Evolutionary conservation across 2,113 vertebrate genomes (phyloP), one percentile per base, ranked within the genome.

Genomic region (Corydoras sp.): DNA sequence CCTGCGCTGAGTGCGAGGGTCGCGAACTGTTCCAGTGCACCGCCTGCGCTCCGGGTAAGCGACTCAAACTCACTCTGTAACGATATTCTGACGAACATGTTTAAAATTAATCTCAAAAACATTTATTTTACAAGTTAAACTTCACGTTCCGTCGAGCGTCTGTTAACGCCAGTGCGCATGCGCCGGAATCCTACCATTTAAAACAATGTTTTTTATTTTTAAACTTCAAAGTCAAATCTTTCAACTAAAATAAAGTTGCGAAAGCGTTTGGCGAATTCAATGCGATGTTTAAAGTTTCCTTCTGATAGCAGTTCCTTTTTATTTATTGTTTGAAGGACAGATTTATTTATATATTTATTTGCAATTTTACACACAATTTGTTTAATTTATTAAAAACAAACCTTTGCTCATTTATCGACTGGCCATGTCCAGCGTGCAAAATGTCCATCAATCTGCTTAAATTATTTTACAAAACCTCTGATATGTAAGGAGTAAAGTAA

Each of bases 11-110:
- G 82, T 87, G 89, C 79, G 68, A 43, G 48, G 87, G 88, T 1
- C 87, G 87, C 14, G 88, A 91, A 80, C 83, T 88, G 14, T 89
- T 86, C 74, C 79, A 92, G 62, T 88, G 88, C 75, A 89, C 81
- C 11, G 84, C 80, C 81, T 91, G 89, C 76, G 89, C 84, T 82
- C 81, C 87, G 71, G 82, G 87, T 89, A 81, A 88, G 89, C 70
- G 10, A 43, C 9, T 7, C 10, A 3, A 1, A 58, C 2, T 0
- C 10, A 30, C 15, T 49, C 55, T 31, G 2, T 29, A 50, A 1
- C 3, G 2, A 56, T 56, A 4, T 56, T 56, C 54, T 0, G n/a
- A 56, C 11, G 54, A n/a, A 56, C 35, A 43, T 43, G 35, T 43
- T 43, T 43, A 8, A 8, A 43, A 43, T 5, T 2, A 43, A 2